Base-by-base conservation (phyloP, 2,888 invertebrate genomes). In the Leptura quadrifasciata region DNA sequence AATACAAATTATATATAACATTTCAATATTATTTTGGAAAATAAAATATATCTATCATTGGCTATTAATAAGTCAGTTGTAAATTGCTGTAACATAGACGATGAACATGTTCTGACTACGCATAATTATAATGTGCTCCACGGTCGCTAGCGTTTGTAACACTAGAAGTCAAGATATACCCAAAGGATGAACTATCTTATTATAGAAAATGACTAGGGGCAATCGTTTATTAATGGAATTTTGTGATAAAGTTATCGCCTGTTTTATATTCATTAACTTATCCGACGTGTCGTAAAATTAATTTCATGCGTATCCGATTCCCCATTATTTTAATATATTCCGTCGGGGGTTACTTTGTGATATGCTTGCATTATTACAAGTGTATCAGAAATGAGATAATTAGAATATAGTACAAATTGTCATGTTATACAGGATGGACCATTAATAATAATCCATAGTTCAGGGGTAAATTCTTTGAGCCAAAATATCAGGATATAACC, bases 231-330 rank as follows among this genome's bases (percentile, higher is more conserved):
- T 77, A 72, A 77, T 77, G 77, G 72, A 69, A 77, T 75, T 70
- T 72, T 71, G 58, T 71, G 76, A 79, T 79, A 77, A 74, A 79
- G 75, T 77, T 77, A 79, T 77, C 79, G 68, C 63, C 77, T 79
- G 77, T 77, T 77, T 79, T 76, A 79, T 75, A 77, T 77, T 79
- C 75, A 77, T 79, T 79, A 79, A 72, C 52, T 76, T 76, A 71
- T 74, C 75, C 17, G 73, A 67, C 73, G 52, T 61, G 68, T 75
- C 72, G 73, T 55, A 64, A 72, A 76, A 77, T 76, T 76, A 77
- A 79, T 76, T 77, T 77, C 71, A 76, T 75, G 79, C 79, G 75
- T 81, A 78, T 71, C 71, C 71, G 67, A 71, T 76, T 77, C 75
- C 52, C 69, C 75, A 77, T 77, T 75, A 78, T 78, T 75, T 71